These are phyloP conservation scores for Peromyscus melanophrys DNA, from an alignment of 2,797 vertebrate genomes.

Conservation along the genomic window DNA sequence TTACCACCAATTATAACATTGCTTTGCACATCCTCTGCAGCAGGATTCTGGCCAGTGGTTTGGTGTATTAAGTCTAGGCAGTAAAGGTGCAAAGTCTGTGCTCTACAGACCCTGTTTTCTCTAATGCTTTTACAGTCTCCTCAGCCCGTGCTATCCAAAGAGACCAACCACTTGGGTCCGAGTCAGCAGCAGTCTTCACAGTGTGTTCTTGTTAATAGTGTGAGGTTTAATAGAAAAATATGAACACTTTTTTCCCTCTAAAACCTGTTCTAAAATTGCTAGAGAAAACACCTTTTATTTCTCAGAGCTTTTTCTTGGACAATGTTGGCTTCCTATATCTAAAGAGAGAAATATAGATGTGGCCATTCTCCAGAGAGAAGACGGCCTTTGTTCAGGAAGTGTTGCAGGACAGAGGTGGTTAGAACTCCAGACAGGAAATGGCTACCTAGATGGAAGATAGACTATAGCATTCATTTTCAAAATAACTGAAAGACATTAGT, in stretches of 20 bases:
- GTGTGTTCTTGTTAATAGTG: neutral
- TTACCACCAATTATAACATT: neutral
- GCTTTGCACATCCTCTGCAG: neutral
- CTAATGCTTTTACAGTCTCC: neutral
- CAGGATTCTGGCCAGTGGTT: neutral
- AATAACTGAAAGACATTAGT: neutral
- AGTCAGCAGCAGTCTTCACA: neutral
- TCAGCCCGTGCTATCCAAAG: neutral
- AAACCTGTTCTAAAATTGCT: neutral
- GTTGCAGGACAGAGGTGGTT: neutral
- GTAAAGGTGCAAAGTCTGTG: neutral
- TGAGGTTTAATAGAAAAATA: neutral
- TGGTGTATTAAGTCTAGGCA: neutral
- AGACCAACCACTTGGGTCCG: neutral
- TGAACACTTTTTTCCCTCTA: neutral
- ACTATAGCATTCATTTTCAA: neutral
- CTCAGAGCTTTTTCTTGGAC: neutral
- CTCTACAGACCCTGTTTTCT: neutral
- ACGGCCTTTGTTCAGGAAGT: neutral
- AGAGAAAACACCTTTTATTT: neutral
- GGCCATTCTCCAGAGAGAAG: neutral
- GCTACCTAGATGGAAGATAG: neutral
- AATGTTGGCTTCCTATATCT: neutral
- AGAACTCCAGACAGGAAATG: neutral
- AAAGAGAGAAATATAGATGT: neutral